Base-by-base conservation (phyloP, 2,888 invertebrate genomes). In the Drosophila engyochracea region DNA sequence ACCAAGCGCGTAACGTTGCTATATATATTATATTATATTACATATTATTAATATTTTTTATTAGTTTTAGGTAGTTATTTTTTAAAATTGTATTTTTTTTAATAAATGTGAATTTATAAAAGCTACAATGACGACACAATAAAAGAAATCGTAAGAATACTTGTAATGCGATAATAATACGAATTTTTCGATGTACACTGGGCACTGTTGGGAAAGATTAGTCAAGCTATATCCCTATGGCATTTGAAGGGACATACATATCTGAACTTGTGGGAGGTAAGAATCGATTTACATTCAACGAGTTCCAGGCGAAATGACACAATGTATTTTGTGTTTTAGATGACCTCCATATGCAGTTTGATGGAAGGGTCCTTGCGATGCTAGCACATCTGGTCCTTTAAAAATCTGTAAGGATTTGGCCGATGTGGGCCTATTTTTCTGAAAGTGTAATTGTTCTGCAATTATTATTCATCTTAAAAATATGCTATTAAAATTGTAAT, bases 11-110 rank as follows among this genome's bases (percentile, higher is more conserved):
- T 80, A 85, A 88, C 86, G 89, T 85, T 85, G 89, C 86, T 82
- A 82, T 82, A 82, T 81, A 79, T 76, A 81, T 79, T 81, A 74
- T 78, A 78, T 68, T 76, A 67, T 72, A 76, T 47, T 76, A 67
- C 69, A 76, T 80, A 78, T 78, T 77, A 85, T 75, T 70, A 80
- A 73, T 84, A 86, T 86, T 88, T 87, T 86, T 89, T 89, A 81
- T 89, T 86, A 86, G 82, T 77, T 77, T 75, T 86, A 84, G 83
- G 86, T 89, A 89, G 87, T 86, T 89, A 81, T 86, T 84, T 87
- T 89, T 89, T 83, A 79, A 83, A 86, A 85, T 89, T 86, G 89
- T 89, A 85, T 81, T 82, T 85, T 86, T 85, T 86, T 85, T 85
- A 76, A 76, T 80, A 82, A 83, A 75, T 85, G 85, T 86, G 86